Percentiles rank a stretch among this genome's conserved stretches.
Conservation (phyloP, 2,888 invertebrate species). For the Carterocephalus palaemon region DNA sequence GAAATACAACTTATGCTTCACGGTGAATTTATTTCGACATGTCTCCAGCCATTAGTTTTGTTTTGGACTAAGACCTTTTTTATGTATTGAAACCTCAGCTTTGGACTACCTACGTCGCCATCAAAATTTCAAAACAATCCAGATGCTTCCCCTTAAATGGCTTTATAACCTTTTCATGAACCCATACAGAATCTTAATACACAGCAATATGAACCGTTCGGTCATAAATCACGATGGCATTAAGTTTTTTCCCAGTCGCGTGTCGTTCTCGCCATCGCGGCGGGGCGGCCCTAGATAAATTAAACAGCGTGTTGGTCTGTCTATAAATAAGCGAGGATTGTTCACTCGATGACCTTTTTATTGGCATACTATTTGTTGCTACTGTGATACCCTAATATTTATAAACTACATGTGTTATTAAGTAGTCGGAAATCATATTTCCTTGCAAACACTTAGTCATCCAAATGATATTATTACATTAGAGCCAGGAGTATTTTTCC, state of each 20-base stretch:
- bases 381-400: slow-evolving; percentile 13
- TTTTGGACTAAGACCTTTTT: no score
- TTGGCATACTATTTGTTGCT: slow-evolving; percentile 36
- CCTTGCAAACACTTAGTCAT: no score
- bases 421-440: no score
- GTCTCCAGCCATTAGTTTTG: background rate
- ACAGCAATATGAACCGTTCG: slow-evolving; percentile 2
- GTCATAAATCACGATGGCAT: slow-evolving; percentile 15
- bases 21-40: slow-evolving; percentile 3
- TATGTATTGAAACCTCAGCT: no score
- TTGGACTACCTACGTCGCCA: background rate
- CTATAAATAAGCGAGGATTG: slow-evolving; percentile 60
- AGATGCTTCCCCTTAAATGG: background rate
- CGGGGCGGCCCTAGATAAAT: slow-evolving; percentile 55
- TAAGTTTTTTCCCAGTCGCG: slow-evolving; percentile 15
- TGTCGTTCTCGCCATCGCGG: slow-evolving; percentile 27
- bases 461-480: no score
- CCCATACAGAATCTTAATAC: slow-evolving; percentile 2
- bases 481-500: no score
- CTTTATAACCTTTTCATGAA: slow-evolving; percentile 4
- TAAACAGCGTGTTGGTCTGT: slow-evolving; percentile 64
- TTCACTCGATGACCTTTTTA: slow-evolving; percentile 59
- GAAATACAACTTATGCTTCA: slow-evolving; percentile 1
- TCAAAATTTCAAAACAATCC: background rate
- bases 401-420: no score